phyloP scores from a whole-genome alignment of 2,113 vertebrate genomes.

The Danionella cerebrum region DNA sequence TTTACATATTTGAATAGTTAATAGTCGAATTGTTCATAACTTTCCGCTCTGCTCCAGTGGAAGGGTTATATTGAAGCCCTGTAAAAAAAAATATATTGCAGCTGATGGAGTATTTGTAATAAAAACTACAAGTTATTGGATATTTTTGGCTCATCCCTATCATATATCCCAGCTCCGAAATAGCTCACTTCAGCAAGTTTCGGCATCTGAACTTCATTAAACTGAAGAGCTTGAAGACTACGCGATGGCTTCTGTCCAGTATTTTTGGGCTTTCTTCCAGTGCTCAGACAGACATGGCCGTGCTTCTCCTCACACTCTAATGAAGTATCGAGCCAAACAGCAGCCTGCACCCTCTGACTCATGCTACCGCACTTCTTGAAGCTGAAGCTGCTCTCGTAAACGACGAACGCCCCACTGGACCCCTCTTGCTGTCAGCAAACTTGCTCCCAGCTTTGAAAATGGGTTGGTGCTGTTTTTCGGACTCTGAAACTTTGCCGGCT shows the following conservation, averaged over 20 bases:
- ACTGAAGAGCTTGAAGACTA: background rate
- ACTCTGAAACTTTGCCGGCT: background rate
- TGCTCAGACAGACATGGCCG: background rate
- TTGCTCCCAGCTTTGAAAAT: background rate
- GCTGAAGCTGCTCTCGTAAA: background rate
- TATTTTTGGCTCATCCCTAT: no score
- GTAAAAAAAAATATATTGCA: no score
- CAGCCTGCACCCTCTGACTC: background rate
- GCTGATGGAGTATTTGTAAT: no score
- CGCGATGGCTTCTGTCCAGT: background rate
- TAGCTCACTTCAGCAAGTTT: background rate
- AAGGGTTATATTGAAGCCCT: no score
- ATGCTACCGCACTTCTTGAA: background rate
- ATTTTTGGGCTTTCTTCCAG: background rate
- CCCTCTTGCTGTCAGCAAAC: background rate
- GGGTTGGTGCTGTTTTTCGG: background rate
- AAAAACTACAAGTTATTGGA: no score
- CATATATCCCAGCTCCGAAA: background rate
- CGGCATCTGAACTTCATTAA: background rate
- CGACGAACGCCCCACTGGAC: background rate
- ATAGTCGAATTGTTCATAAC: no score
- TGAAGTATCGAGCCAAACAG: background rate
- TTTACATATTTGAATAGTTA: no score
- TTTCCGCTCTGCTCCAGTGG: no score
- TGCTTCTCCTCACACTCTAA: background rate